These are phyloP conservation scores for Miniopterus natalensis DNA, from an alignment of 2,113 vertebrate genomes.

Conservation along the genomic window DNA sequence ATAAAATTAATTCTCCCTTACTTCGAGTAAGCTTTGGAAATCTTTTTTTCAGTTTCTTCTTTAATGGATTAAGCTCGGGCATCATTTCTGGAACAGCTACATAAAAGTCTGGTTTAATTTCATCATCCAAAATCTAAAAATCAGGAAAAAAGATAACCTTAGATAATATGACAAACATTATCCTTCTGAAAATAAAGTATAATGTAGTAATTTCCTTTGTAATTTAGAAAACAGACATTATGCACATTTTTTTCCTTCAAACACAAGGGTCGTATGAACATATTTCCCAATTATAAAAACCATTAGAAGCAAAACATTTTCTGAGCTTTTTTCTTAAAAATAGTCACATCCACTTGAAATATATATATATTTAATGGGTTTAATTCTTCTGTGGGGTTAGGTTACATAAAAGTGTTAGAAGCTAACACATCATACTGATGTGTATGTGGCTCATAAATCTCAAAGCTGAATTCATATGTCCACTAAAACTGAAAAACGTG, in stretches of 20 bases:
- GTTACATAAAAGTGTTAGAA: slow-evolving; percentile 1
- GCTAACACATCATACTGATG: neutral
- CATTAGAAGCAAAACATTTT: slow-evolving; percentile 63
- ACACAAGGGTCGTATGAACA: slow-evolving; percentile 13
- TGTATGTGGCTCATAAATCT: neutral
- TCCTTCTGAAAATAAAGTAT: slow-evolving; percentile 23
- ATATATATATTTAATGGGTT: neutral
- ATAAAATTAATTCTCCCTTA: slow-evolving; percentile 73
- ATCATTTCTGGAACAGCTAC: slow-evolving; percentile 93
- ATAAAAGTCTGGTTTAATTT: slow-evolving; percentile 94
- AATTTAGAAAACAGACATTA: slow-evolving; percentile 65
- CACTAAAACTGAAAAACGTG: slow-evolving; percentile 40
- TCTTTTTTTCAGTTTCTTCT: slow-evolving; percentile 92
- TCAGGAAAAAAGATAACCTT: neutral
- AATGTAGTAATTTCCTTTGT: slow-evolving; percentile 39
- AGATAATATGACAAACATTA: slow-evolving; percentile 34
- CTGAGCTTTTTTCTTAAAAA: slow-evolving; percentile 42
- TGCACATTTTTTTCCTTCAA: slow-evolving; percentile 41
- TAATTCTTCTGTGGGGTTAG: slow-evolving; percentile 52
- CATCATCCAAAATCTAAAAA: slow-evolving; percentile 93
- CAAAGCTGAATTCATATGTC: slow-evolving; percentile 23
- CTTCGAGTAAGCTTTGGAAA: slow-evolving; percentile 93
- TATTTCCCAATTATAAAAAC: slow-evolving; percentile 53
- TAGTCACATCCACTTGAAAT: neutral
- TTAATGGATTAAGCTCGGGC: slow-evolving; percentile 90